phyloP scores from a whole-genome alignment of 2,113 vertebrate species.

The Chaetodon trifascialis region DNA sequence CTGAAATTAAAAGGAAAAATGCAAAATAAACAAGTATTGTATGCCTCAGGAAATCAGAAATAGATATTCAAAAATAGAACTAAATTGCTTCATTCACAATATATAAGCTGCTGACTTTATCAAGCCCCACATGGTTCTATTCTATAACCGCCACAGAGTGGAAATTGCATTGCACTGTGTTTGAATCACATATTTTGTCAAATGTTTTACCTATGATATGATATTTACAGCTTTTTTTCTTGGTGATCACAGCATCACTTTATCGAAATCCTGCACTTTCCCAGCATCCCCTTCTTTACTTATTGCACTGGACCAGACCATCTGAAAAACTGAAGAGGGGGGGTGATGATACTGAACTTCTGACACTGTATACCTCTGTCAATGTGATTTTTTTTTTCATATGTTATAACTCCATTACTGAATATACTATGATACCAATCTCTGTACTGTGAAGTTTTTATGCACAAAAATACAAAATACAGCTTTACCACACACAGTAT shows the following conservation, averaged over 20 bases:
- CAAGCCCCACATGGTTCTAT: background rate
- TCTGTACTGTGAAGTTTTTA: constrained; percentile 8
- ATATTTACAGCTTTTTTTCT: background rate
- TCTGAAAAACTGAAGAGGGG: constrained; percentile 35
- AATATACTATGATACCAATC: background rate
- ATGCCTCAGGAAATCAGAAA: background rate
- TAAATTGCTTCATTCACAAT: background rate
- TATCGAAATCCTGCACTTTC: constrained; percentile 46
- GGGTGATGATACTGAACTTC: constrained; percentile 20
- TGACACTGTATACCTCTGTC: constrained; percentile 23
- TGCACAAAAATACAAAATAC: constrained; percentile 7
- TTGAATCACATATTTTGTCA: background rate
- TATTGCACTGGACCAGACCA: constrained; percentile 63
- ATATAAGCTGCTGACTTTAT: background rate
- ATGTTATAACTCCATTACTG: constrained; percentile 10
- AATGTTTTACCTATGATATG: background rate
- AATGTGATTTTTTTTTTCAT: constrained; percentile 5
- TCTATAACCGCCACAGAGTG: too few relatives aligned
- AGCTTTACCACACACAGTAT: background rate
- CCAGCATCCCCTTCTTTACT: constrained; percentile 56
- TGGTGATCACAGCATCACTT: constrained; percentile 46
- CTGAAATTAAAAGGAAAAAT: background rate
- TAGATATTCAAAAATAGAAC: background rate
- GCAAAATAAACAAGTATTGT: background rate
- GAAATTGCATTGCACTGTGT: background rate